Conservation (phyloP, 2,797 vertebrate species). For the Tympanoctomys barrerae region DNA sequence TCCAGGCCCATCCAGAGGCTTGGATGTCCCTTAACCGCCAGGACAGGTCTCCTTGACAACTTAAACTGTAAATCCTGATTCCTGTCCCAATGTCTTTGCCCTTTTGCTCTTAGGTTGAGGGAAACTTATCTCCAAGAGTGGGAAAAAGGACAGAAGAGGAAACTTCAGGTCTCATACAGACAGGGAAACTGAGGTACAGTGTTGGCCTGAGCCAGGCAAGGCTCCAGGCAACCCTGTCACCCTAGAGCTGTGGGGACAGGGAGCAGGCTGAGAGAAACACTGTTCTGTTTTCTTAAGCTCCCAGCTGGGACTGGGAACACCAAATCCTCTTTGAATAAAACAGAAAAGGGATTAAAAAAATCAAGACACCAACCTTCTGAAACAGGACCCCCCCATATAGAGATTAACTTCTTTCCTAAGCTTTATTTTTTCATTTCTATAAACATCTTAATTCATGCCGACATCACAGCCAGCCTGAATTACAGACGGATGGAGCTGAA, state of each 20-base stretch:
- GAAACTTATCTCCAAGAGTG: background rate
- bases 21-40: background rate
- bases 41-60: background rate
- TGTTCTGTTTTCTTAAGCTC: slow-evolving; percentile 73
- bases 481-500: slow-evolving; percentile 33
- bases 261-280: slow-evolving; percentile 43
- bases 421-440: slow-evolving; percentile 60
- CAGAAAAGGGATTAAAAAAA: slow-evolving; percentile 79
- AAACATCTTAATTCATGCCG: slow-evolving; percentile 77
- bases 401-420: slow-evolving; percentile 80
- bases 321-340: slow-evolving; percentile 84
- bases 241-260: background rate
- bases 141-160: background rate
- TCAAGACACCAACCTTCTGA: slow-evolving; percentile 83
- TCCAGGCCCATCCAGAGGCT: background rate
- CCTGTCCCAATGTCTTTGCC: background rate
- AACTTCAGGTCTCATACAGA: background rate
- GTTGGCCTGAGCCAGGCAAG: background rate
- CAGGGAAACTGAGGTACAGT: background rate
- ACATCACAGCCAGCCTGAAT: slow-evolving; percentile 64
- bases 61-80: background rate
- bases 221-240: background rate
- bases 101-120: background rate
- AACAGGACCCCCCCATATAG: slow-evolving; percentile 37
- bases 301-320: slow-evolving; percentile 77